Percentiles rank a stretch among this genome's conserved stretches.
Conservation (phyloP, 2,797 vertebrate genomes). For the Alauda arvensis region DNA sequence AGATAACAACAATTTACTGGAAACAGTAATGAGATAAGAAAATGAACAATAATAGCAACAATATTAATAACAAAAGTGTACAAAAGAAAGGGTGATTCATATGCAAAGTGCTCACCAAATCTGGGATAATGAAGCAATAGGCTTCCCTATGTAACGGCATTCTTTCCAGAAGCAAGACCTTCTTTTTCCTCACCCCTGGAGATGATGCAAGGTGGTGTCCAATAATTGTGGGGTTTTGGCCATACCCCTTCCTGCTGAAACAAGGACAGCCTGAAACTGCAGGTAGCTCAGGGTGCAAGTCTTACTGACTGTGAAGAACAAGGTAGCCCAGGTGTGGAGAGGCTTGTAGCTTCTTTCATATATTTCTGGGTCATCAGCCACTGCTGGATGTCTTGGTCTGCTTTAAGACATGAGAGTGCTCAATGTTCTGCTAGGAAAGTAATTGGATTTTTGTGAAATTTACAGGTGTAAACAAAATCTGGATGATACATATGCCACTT, state of each 20-base stretch:
- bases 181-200: background rate
- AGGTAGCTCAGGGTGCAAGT: background rate
- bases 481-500: background rate
- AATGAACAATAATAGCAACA: background rate
- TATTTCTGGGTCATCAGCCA: background rate
- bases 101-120: background rate
- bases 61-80: background rate
- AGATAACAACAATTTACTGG: background rate
- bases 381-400: background rate
- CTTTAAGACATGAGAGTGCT: background rate
- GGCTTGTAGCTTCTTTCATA: background rate
- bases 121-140: background rate
- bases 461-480: background rate
- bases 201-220: background rate
- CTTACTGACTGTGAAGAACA: background rate
- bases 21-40: background rate
- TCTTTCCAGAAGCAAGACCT: background rate
- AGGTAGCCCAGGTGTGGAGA: background rate
- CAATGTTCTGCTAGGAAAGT: background rate
- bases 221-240: background rate
- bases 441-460: background rate
- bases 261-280: background rate
- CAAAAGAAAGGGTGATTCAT: background rate
- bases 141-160: rapidly evolving
- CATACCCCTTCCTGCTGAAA: background rate